These are phyloP conservation scores for Pseudobourletiella spinata DNA, from an alignment of 1,140 invertebrate species.

Conservation along the genomic window DNA sequence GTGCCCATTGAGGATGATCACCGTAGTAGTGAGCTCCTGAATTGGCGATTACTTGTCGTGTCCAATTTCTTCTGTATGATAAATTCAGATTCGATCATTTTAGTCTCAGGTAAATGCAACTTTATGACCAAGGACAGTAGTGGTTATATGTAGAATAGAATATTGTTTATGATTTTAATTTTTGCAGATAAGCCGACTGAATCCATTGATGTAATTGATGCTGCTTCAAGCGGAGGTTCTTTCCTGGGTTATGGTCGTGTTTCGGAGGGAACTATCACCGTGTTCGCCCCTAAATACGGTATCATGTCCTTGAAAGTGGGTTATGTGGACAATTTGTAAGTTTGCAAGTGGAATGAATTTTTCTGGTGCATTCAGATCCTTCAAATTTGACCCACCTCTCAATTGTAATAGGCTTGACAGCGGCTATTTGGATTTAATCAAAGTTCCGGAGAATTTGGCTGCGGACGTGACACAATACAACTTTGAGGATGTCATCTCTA, in stretches of 20 bases:
- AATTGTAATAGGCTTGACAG: not conserved
- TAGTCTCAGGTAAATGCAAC: constrained; percentile 1
- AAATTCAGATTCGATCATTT: not conserved
- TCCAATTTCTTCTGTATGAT: constrained; percentile 2
- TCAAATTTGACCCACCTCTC: too few relatives aligned
- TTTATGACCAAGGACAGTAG: too few relatives aligned
- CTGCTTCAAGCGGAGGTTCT: constrained; percentile 10
- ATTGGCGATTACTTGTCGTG: not conserved
- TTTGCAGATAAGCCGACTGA: not conserved
- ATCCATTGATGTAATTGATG: constrained; percentile 15
- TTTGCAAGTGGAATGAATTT: too few relatives aligned
- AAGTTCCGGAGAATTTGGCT: constrained; percentile 1
- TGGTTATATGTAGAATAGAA: too few relatives aligned
- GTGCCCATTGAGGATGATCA: constrained; percentile 9
- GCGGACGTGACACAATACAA: not conserved
- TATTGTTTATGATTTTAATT: too few relatives aligned
- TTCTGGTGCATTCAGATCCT: too few relatives aligned
- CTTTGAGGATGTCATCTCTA: not conserved
- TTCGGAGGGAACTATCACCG: constrained; percentile 10
- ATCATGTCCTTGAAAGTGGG: constrained; percentile 6
- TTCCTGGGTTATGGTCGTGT: constrained; percentile 24
- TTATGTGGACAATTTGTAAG: constrained; percentile 7
- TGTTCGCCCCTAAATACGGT: constrained; percentile 18
- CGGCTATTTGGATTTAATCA: not conserved
- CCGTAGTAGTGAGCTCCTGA: not conserved